Percentiles rank a stretch among this genome's conserved stretches.
Evolutionary conservation across 2,797 vertebrate species (phyloP).

Genomic region (Poecilia gillii): DNA sequence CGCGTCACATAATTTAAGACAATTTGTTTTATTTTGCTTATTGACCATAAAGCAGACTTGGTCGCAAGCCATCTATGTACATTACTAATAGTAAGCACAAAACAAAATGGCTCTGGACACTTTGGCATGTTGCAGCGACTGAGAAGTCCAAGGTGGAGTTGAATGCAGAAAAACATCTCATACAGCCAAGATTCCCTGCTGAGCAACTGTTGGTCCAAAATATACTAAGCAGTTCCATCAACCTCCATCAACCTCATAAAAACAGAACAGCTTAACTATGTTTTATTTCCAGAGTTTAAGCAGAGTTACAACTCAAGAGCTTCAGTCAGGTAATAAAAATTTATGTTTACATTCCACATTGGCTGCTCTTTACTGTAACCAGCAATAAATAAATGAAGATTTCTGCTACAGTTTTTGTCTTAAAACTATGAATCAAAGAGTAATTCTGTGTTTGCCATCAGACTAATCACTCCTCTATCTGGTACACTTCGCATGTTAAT

Average conservation of each 20-base stretch:
- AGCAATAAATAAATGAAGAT: constrained; percentile 17
- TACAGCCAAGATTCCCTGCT: not conserved
- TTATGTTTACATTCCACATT: constrained; percentile 2
- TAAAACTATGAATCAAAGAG: constrained; percentile 52
- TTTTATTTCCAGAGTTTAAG: constrained; percentile 1
- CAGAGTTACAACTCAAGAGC: not conserved
- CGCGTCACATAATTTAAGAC: not conserved
- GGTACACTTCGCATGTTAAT: constrained; percentile 75
- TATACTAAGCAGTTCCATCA: not conserved
- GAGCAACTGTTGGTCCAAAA: not conserved
- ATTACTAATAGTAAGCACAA: not conserved
- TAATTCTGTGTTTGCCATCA: constrained; percentile 53
- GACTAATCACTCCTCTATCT: constrained; percentile 57
- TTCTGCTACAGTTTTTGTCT: constrained; percentile 27
- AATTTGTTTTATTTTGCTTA: not conserved
- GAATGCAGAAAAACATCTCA: not conserved
- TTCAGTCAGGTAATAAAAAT: constrained; percentile 19
- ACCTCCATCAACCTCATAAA: not conserved
- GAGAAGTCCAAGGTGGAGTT: not conserved
- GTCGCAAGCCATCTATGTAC: not conserved
- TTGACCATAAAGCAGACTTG: not conserved
- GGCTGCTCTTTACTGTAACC: constrained; percentile 16
- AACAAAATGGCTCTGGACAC: not conserved
- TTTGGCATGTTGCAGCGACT: not conserved
- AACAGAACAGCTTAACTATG: not conserved